Conservation (phyloP, 2,797 vertebrate species). For the Megaceryle alcyon region DNA sequence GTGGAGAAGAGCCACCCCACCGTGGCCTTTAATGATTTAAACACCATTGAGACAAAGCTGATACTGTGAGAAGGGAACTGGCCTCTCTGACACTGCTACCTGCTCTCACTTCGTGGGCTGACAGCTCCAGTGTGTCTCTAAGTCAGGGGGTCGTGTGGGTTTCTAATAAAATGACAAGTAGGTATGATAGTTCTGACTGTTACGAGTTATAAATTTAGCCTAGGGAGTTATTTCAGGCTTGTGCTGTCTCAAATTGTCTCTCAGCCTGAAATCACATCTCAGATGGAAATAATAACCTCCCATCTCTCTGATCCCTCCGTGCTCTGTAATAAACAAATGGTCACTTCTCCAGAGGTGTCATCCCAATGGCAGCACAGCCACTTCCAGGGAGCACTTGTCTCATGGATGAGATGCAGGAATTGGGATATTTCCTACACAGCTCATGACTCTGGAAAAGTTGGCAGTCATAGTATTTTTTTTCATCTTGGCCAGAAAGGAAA, state of each 20-base stretch:
- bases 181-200: background rate
- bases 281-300: background rate
- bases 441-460: background rate
- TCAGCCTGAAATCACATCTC: conserved; percentile 14
- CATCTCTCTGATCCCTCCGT: background rate
- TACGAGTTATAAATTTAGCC: background rate
- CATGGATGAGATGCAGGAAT: background rate
- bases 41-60: background rate
- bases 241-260: conserved; percentile 18
- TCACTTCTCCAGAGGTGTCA: background rate
- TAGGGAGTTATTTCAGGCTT: conserved; percentile 23
- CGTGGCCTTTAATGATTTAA: background rate
- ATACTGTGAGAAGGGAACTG: background rate
- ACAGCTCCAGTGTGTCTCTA: background rate
- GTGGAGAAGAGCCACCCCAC: background rate
- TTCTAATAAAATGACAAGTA: background rate
- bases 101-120: background rate
- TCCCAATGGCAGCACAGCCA: background rate
- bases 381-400: fast-evolving
- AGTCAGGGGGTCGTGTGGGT: background rate
- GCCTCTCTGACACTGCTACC: background rate
- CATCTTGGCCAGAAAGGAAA: background rate
- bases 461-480: background rate
- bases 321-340: background rate
- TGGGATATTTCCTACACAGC: background rate